Percentiles rank a stretch among this genome's conserved stretches.
Conservation (phyloP, 2,888 invertebrate genomes). For the Tinea trinotella region DNA sequence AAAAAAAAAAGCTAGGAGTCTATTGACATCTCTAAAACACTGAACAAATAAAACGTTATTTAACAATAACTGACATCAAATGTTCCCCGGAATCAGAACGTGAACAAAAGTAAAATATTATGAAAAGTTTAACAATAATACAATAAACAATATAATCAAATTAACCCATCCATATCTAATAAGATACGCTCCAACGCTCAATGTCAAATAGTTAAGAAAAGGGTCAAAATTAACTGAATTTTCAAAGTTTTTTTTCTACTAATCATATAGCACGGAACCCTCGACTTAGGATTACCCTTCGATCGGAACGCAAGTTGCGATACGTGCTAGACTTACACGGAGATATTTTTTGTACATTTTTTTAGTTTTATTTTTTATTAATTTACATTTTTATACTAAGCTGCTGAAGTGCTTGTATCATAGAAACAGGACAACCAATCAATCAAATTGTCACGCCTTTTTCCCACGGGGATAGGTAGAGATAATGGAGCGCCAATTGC, state of each 20-base stretch:
- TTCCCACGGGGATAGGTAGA: too few species aligned
- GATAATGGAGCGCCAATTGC: too few species aligned
- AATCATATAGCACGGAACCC: constrained; percentile 16
- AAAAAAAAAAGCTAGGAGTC: too few species aligned
- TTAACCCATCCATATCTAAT: constrained; percentile 10
- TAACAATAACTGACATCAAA: too few species aligned
- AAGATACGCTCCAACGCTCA: constrained; percentile 31
- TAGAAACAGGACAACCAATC: too few species aligned
- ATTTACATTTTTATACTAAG: too few species aligned
- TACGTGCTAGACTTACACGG: neutral
- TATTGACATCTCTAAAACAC: too few species aligned
- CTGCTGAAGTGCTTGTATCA: too few species aligned
- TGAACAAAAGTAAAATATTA: neutral
- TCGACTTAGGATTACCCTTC: constrained; percentile 1
- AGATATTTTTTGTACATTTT: neutral
- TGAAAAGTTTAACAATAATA: neutral
- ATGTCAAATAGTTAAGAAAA: constrained; percentile 11
- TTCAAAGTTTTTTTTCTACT: constrained; percentile 4
- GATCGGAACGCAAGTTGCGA: neutral
- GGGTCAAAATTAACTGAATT: constrained; percentile 3
- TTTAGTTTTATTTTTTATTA: too few species aligned
- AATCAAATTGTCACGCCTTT: too few species aligned
- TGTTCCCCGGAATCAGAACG: neutral
- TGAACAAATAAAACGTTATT: too few species aligned
- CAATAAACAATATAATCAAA: neutral